Evolutionary conservation across 2,113 vertebrate genomes (phyloP).

Genomic region (Thunnus maccoyii): DNA sequence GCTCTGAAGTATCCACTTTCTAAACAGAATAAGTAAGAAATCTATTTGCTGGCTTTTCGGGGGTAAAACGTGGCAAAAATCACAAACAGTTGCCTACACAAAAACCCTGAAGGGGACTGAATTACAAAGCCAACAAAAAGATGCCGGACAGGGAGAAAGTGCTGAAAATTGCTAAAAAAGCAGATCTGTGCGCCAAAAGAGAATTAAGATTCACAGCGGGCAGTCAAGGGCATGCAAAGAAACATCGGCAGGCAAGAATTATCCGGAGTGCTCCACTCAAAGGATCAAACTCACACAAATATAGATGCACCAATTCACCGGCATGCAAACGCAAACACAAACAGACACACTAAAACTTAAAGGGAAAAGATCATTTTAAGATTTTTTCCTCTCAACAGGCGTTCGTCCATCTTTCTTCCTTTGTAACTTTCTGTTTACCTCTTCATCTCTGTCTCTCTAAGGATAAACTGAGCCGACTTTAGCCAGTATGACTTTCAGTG

Average conservation of each 20-base stretch:
- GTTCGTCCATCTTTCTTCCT: constrained; percentile 34
- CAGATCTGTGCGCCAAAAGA: constrained; percentile 57
- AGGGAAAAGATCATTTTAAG: constrained; percentile 14
- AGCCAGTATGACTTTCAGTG: constrained; percentile 46
- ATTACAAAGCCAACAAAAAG: constrained; percentile 58
- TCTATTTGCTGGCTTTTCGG: constrained; percentile 44
- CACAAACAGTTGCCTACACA: constrained; percentile 48
- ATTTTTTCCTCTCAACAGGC: constrained; percentile 43
- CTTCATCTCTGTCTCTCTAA: constrained; percentile 35
- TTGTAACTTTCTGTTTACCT: constrained; percentile 37
- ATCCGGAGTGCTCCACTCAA: constrained; percentile 48
- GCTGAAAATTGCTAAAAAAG: constrained; percentile 70
- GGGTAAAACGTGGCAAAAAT: constrained; percentile 54
- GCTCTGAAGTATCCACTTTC: constrained; percentile 31
- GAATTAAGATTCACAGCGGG: constrained; percentile 75
- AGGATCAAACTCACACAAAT: constrained; percentile 55
- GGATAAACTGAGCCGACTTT: constrained; percentile 40
- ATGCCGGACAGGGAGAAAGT: constrained; percentile 50
- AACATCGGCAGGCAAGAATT: constrained; percentile 49
- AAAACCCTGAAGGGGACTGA: constrained; percentile 49
- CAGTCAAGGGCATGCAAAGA: constrained; percentile 72
- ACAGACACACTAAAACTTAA: background rate
- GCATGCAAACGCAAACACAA: constrained; percentile 15
- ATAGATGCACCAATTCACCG: constrained; percentile 24
- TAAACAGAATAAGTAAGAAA: constrained; percentile 38